These are phyloP conservation scores for Centropristis striata DNA, from an alignment of 2,113 vertebrate species.

Conservation along the genomic window DNA sequence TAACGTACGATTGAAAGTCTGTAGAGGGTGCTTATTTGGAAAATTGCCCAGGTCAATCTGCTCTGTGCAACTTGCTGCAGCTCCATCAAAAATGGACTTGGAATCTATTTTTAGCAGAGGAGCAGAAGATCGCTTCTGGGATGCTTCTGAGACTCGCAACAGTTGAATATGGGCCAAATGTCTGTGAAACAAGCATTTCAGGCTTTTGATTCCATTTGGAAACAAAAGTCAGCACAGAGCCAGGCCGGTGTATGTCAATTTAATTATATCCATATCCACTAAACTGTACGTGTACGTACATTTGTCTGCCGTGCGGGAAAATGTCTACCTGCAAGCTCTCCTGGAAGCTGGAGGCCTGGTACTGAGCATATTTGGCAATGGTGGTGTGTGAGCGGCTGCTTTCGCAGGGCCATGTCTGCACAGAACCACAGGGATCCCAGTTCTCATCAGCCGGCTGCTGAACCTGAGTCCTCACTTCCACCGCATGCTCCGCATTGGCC, in stretches of 20 bases:
- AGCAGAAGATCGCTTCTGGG: too few relatives aligned
- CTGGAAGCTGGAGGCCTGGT: conserved; percentile 94
- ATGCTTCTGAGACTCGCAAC: too few relatives aligned
- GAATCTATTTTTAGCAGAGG: too few relatives aligned
- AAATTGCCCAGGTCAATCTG: too few relatives aligned
- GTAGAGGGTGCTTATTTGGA: too few relatives aligned
- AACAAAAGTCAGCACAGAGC: background rate
- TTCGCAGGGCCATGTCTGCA: conserved; percentile 93
- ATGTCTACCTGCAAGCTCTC: conserved; percentile 91
- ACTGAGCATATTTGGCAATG: conserved; percentile 94
- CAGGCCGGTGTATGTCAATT: background rate
- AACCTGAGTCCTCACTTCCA: conserved; percentile 94
- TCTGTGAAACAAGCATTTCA: too few relatives aligned
- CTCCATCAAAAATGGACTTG: too few relatives aligned
- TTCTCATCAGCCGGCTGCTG: conserved; percentile 95
- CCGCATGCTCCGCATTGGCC: conserved; percentile 90
- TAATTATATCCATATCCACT: background rate
- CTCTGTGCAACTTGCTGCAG: too few relatives aligned
- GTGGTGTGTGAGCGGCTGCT: conserved; percentile 95
- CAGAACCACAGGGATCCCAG: conserved; percentile 88
- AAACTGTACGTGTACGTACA: background rate
- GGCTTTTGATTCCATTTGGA: background rate
- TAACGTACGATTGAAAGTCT: too few relatives aligned
- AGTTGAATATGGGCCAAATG: background rate
- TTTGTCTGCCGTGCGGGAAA: conserved; percentile 27